Evolutionary conservation across 2,113 vertebrate species (phyloP), one percentile per base, ranked within the genome.

Genomic region (Stictonetta naevosa): DNA sequence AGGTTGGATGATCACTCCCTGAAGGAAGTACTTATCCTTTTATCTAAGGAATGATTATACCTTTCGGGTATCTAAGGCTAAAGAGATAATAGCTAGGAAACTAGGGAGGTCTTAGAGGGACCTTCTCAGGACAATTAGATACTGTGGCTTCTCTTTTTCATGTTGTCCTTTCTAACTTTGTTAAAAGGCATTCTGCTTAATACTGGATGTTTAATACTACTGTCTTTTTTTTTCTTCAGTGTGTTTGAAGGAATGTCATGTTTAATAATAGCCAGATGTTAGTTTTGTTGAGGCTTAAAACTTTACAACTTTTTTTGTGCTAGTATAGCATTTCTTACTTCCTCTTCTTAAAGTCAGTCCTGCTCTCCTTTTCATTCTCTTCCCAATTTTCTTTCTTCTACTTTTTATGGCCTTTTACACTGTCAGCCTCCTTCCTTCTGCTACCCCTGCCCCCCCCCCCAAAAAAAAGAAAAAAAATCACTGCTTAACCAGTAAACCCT

Each of bases 121-220:
- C 46, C 25, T 89, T 86, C 87, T 96, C 74, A 84, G 84, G 84
- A 62, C 73, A 84, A 5, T 91, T 80, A 81, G 76, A 58, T 88
- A 44, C 25, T 79, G 36, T 36, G 21, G 66, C 44, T 90, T 64
- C 28, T 36, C 71, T 85, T 50, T 64, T 69, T 60, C 10, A 4
- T 34, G 21, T 56, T 90, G 55, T 28, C 60, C 60, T 86, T 91
- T 78, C 36, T 74, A 46, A 71, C 48, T 68, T 75, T 55, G 28
- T 86, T 78, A 59, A 74, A 93, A 86, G 60, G 25, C 46, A 28
- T 67, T 88, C 14, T 40, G 63, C 59, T 88, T 88, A 80, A 77
- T 88, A 74, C 26, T 74, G 64, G 36, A 67, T 92, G 40, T 59
- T 77, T 62, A 74, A 40, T 86, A 42, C 64, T 68, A 33, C n/a